These are phyloP conservation scores for Plotosus lineatus DNA, from an alignment of 2,113 vertebrate species.

Conservation along the genomic window DNA sequence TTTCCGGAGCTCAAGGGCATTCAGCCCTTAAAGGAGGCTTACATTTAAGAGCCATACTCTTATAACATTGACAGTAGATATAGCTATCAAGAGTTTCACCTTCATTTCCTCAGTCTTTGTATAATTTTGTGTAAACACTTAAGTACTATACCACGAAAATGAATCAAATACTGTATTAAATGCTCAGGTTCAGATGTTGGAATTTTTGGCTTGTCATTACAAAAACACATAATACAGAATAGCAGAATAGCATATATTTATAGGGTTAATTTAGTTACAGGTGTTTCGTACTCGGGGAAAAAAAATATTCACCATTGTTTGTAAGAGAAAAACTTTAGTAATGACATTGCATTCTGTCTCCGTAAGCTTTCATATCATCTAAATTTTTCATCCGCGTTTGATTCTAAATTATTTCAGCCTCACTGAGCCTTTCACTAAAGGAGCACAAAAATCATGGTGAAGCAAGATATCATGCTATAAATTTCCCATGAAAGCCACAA, in stretches of 20 bases:
- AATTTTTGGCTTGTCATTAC: background rate
- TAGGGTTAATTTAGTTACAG: background rate
- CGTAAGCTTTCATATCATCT: background rate
- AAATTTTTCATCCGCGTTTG: too few relatives aligned
- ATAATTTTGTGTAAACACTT: too few relatives aligned
- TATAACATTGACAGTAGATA: too few relatives aligned
- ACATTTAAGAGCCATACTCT: too few relatives aligned
- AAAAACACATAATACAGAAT: background rate
- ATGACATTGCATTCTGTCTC: background rate
- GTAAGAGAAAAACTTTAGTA: background rate
- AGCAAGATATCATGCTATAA: background rate
- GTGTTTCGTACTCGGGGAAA: too few relatives aligned
- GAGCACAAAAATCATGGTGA: background rate
- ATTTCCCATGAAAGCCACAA: background rate
- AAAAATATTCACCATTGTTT: too few relatives aligned
- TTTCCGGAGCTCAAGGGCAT: too few relatives aligned
- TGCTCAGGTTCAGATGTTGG: background rate
- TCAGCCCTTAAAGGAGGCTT: too few relatives aligned
- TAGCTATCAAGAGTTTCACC: too few relatives aligned
- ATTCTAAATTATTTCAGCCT: too few relatives aligned
- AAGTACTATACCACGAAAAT: background rate
- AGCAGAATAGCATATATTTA: background rate
- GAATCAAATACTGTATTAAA: background rate
- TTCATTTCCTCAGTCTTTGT: too few relatives aligned
- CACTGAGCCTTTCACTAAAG: too few relatives aligned